phyloP scores from a whole-genome alignment of 2,888 invertebrate genomes.

The Leptinotarsa rubiginosa region DNA sequence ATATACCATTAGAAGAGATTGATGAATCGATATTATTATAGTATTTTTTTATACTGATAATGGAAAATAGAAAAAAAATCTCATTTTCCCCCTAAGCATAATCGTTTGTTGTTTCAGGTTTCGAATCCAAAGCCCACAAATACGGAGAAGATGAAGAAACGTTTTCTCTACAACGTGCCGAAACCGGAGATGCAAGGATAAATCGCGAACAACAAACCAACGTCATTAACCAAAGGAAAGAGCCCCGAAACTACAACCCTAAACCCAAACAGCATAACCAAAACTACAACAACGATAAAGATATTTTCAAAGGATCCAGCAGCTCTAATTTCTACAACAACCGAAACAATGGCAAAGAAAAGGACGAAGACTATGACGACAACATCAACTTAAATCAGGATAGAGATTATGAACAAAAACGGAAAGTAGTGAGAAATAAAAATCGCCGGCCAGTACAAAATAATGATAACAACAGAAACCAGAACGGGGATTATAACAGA shows the following conservation, averaged over 20 bases:
- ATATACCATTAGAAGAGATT: no score
- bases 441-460: conserved; percentile 61
- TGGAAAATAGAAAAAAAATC: no score
- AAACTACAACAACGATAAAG: conserved; percentile 63
- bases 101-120: conserved; percentile 64
- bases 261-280: conserved; percentile 48
- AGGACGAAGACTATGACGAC: conserved; percentile 69
- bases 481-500: conserved; percentile 43
- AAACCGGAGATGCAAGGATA: conserved; percentile 71
- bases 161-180: conserved; percentile 79
- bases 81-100: background rate
- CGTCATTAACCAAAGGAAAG: conserved; percentile 64
- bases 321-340: conserved; percentile 82
- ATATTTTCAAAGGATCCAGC: conserved; percentile 77
- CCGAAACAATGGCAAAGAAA: conserved; percentile 72
- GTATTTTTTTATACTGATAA: no score
- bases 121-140: conserved; percentile 75
- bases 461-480: conserved; percentile 40
- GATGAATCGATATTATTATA: no score
- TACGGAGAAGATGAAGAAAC: conserved; percentile 78
- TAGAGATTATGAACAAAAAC: conserved; percentile 63
- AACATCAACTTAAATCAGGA: conserved; percentile 67
- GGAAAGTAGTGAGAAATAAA: conserved; percentile 64
- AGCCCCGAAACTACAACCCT: conserved; percentile 56
- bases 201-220: conserved; percentile 63